Evolutionary conservation across 2,797 vertebrate genomes (phyloP).

Genomic region (Oreortyx pictus): DNA sequence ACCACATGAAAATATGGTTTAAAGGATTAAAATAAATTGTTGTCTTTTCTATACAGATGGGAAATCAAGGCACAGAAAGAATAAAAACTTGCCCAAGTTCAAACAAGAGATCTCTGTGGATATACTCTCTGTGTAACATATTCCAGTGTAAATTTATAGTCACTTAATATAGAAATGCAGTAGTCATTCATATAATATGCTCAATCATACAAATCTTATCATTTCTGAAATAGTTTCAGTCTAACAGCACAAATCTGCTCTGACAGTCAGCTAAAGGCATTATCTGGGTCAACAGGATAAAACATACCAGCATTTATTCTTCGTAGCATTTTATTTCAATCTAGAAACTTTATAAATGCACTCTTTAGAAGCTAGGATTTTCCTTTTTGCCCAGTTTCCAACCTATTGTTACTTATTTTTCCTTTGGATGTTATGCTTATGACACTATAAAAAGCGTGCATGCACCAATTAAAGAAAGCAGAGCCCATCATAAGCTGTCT

Average conservation of each 20-base stretch:
- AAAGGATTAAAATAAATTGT: not conserved
- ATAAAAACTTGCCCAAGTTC: not conserved
- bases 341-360: not conserved
- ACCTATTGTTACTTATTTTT: not conserved
- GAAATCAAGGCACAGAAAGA: constrained; percentile 25
- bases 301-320: not conserved
- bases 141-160: not conserved
- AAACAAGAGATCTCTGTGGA: constrained; percentile 11
- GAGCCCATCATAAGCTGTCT: not conserved
- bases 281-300: not conserved
- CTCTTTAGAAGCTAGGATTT: not conserved
- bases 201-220: not conserved
- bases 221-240: constrained; percentile 1
- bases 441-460: not conserved
- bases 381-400: not conserved
- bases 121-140: not conserved
- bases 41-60: constrained; percentile 34
- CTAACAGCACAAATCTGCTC: not conserved
- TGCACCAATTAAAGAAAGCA: not conserved
- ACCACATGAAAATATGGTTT: not conserved
- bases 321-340: not conserved
- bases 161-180: not conserved
- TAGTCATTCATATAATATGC: not conserved
- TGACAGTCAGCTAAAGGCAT: not conserved
- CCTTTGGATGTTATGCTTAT: not conserved